phyloP scores from a whole-genome alignment of 2,888 invertebrate species.

The Clepsis dumicolana region DNA sequence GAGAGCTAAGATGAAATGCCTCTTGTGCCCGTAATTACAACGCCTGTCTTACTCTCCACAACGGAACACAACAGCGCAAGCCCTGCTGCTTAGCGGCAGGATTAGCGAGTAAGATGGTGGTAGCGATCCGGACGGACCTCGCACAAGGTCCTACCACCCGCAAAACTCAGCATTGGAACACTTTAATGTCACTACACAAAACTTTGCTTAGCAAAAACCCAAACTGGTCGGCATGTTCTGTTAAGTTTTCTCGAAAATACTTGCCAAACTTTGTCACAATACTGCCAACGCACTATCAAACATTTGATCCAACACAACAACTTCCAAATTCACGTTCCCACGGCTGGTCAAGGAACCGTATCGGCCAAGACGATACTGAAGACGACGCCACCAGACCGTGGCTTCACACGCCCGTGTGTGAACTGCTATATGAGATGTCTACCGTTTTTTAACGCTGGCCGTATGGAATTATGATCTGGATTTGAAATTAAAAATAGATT shows the following conservation, averaged over 20 bases:
- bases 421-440: conserved; percentile 54
- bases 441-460: conserved; percentile 28
- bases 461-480: conserved; percentile 6
- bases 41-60: no score
- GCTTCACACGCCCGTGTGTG: conserved; percentile 75
- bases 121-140: no score
- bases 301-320: conserved; percentile 46
- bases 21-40: no score
- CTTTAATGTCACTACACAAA: neutral
- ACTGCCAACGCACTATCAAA: conserved; percentile 1
- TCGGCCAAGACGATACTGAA: conserved; percentile 72
- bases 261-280: neutral
- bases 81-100: no score
- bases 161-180: neutral
- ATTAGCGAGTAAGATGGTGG: no score
- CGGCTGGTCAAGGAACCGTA: conserved; percentile 64
- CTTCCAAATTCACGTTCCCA: conserved; percentile 53
- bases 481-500: neutral
- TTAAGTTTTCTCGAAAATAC: neutral
- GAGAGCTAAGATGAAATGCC: no score
- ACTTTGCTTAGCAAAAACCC: neutral
- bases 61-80: no score
- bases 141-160: no score
- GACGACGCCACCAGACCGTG: conserved; percentile 69
- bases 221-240: neutral